phyloP scores from a whole-genome alignment of 64 coral and sea anemone genomes.

The Actinia equina region DNA sequence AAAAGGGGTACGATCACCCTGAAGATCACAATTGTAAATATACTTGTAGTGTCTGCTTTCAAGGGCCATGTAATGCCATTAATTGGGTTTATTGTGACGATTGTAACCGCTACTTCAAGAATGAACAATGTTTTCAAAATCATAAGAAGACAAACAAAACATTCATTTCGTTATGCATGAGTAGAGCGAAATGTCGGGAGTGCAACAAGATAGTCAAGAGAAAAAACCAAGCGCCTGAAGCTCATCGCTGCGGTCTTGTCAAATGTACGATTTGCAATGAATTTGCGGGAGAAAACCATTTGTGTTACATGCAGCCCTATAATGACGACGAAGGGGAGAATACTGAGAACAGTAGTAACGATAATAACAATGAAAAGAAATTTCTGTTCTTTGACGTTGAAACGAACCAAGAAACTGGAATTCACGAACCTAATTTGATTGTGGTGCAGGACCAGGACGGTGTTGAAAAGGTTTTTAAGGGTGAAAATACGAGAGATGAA shows the following conservation, averaged over 20 bases:
- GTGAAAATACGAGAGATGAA: not conserved
- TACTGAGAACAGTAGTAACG: not conserved
- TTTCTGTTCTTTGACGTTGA: slow-evolving; percentile 32
- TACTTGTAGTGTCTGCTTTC: not conserved
- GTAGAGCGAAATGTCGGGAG: not conserved
- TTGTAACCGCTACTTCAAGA: not conserved
- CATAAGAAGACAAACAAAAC: not conserved
- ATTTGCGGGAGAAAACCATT: slow-evolving; percentile 6
- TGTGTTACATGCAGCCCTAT: slow-evolving; percentile 29
- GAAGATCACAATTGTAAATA: not conserved
- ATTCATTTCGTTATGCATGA: not conserved
- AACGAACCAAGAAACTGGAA: slow-evolving; percentile 17
- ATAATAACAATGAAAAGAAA: not conserved
- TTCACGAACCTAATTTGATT: slow-evolving; percentile 18
- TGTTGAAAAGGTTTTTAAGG: slow-evolving; percentile 19
- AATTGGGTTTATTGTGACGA: not conserved
- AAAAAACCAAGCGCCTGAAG: not conserved
- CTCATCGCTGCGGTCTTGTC: slow-evolving; percentile 6
- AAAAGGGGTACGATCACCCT: slow-evolving; percentile 33
- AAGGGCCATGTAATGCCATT: not conserved
- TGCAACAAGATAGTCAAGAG: not conserved
- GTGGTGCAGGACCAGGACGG: slow-evolving; percentile 1
- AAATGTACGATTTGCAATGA: slow-evolving; percentile 18
- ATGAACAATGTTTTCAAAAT: not conserved
- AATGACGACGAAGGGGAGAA: not conserved